Percentiles rank a stretch among this genome's conserved stretches.
Evolutionary conservation across 2,797 vertebrate genomes (phyloP).

Genomic region (Sphenopsis melanotis): DNA sequence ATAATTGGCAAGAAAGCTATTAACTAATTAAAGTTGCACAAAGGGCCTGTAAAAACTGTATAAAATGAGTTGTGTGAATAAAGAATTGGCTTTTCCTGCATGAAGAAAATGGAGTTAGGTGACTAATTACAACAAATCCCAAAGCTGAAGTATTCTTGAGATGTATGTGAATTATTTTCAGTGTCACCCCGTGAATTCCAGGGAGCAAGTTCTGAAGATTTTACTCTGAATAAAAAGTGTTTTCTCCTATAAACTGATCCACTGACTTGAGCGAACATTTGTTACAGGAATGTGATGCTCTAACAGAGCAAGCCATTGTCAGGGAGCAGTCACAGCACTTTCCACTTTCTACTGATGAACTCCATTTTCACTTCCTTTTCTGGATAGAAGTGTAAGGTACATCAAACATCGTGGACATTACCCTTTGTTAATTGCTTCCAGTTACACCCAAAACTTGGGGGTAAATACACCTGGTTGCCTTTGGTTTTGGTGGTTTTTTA

Average conservation of each 20-base stretch:
- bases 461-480: background rate
- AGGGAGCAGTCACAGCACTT: background rate
- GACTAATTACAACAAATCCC: background rate
- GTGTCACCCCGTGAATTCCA: rapidly evolving
- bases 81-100: background rate
- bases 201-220: rapidly evolving
- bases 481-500: background rate
- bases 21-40: background rate
- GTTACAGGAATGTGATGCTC: background rate
- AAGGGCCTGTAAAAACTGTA: background rate
- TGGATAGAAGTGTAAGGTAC: rapidly evolving
- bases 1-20: background rate
- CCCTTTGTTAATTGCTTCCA: background rate
- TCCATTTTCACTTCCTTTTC: background rate
- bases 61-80: background rate
- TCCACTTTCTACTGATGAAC: background rate
- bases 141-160: background rate
- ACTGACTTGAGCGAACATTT: background rate
- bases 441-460: background rate
- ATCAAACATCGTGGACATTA: background rate
- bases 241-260: background rate
- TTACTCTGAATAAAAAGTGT: background rate
- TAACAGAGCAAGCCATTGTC: rapidly evolving
- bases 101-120: background rate
- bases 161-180: background rate